A percentile compares a stretch with the other conserved stretches of the same genome.
phyloP scores from a whole-genome alignment of 1,140 invertebrate genomes.

The Eurosta solidaginis region DNA sequence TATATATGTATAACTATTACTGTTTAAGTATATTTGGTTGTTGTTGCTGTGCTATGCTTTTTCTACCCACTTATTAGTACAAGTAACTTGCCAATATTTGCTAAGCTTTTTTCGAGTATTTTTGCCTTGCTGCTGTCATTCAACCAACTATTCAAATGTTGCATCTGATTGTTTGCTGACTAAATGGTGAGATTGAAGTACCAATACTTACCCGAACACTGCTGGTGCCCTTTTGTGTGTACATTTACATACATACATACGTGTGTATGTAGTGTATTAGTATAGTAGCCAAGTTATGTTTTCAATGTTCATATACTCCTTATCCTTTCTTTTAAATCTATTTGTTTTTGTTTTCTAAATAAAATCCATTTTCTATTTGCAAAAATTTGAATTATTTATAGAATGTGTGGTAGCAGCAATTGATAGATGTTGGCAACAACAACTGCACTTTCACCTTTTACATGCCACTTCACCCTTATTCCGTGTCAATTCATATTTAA shows the following conservation, averaged over 20 bases:
- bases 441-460: neutral
- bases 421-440: neutral
- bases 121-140: neutral
- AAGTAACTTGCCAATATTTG: neutral
- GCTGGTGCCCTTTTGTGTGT: neutral
- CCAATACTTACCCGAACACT: neutral
- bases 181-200: conserved; percentile 19
- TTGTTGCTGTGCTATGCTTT: neutral
- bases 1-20: too few relatives aligned
- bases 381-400: conserved; percentile 3
- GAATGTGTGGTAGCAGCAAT: neutral
- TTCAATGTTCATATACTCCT: neutral
- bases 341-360: conserved; percentile 14
- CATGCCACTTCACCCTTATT: neutral
- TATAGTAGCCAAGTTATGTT: neutral
- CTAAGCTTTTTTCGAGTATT: neutral
- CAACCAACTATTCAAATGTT: neutral
- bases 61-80: neutral
- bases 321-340: neutral
- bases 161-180: conserved; percentile 24
- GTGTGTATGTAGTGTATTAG: neutral
- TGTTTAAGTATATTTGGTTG: neutral
- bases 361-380: neutral
- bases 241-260: neutral
- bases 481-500: neutral